Evolutionary conservation across 2,797 vertebrate species (phyloP), one percentile per base, ranked within the genome.

Genomic region (Choloepus didactylus): DNA sequence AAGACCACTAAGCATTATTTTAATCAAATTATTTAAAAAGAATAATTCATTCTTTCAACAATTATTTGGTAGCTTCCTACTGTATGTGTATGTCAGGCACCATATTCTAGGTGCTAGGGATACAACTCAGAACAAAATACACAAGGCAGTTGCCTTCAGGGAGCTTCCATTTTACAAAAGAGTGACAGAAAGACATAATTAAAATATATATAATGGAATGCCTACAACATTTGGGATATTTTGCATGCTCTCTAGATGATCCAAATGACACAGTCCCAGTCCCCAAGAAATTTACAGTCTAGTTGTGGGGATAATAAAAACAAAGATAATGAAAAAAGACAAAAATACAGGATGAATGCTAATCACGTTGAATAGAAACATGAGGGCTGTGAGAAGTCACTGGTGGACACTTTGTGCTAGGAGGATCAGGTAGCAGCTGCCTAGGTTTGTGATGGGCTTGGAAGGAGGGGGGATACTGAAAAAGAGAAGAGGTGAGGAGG

Each of bases 301-400:
- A n/a, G 56, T 38, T 82, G 41, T 18, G 23, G 81, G n/a, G 38
- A 83, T n/a, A 64, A 67, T 56, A 54, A 79, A n/a, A 11, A 29
- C 79, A 92, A 79, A 83, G 21, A 56, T 16, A 84, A 94, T 15
- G 8, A 73, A 87, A 38, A 62, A 89, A 91, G 70, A 80, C 46
- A 92, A 72, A 44, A 94, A 62, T 46, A 77, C 21, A 82, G 64
- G 18, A 49, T 75, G 51, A 77, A 44, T 46, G 9, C 25, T 75
- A 49, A 90, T 2, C 41, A 9, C 31, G 8, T 3, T 25, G 46
- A 87, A 79, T 4, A 56, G 9, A 93, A 80, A 86, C 76, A 51
- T 35, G 23, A 77, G 29, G 51, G n/a, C 10, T n/a, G 0, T 11
- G 44, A 93, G 59, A 44, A 54, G 44, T 29, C 56, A 35, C 2